These are phyloP conservation scores for Phyto melanocephala DNA, from an alignment of 2,888 invertebrate genomes.

Conservation along the genomic window DNA sequence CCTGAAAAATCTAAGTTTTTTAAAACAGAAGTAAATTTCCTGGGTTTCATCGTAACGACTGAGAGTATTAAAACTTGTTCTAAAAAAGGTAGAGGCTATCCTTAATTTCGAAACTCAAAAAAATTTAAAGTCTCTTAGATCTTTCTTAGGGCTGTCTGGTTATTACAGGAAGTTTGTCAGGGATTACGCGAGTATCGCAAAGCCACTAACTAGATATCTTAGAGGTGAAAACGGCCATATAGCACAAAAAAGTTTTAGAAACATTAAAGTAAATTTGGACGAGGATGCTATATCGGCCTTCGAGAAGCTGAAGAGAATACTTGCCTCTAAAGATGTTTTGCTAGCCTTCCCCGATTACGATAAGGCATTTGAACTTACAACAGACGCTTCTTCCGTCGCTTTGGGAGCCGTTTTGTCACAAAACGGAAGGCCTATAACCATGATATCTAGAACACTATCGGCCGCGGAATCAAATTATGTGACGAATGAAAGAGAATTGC, in stretches of 20 bases:
- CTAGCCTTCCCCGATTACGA: background rate
- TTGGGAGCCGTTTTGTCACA: constrained; percentile 3
- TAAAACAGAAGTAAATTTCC: constrained; percentile 13
- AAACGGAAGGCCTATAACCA: background rate
- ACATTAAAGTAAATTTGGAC: background rate
- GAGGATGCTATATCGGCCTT: background rate
- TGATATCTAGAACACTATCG: background rate
- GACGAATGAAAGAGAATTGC: constrained; percentile 5
- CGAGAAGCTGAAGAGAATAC: background rate
- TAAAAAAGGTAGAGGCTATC: background rate
- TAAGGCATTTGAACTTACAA: background rate
- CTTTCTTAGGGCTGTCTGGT: background rate
- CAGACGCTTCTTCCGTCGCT: background rate
- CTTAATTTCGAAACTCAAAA: no score
- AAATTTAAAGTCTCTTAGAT: background rate
- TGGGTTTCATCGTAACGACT: background rate
- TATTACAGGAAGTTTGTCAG: background rate
- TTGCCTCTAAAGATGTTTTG: background rate
- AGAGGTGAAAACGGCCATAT: background rate
- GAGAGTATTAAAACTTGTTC: background rate
- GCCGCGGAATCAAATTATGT: background rate
- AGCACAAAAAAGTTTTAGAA: background rate
- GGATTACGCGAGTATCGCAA: background rate
- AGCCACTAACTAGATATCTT: background rate
- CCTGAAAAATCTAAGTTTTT: background rate